phyloP scores from a whole-genome alignment of 2,797 vertebrate species.

The Anabas testudineus region DNA sequence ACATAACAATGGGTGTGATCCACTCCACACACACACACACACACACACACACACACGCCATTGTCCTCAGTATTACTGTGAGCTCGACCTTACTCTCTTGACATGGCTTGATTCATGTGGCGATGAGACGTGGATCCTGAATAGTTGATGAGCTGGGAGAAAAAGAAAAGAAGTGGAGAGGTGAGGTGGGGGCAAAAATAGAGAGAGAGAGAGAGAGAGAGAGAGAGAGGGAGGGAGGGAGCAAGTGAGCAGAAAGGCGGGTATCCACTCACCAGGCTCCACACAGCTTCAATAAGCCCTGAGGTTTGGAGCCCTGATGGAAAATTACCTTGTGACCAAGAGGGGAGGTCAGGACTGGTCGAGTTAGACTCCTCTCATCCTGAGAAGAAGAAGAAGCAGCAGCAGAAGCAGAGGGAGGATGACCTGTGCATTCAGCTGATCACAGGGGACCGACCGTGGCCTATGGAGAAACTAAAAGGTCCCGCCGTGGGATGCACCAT shows the following conservation, averaged over 20 bases:
- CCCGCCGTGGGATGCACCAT: constrained; percentile 62
- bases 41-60: constrained; percentile 31
- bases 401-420: constrained; percentile 51
- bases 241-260: constrained; percentile 51
- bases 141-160: constrained; percentile 86
- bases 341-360: constrained; percentile 53
- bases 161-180: constrained; percentile 75
- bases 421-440: constrained; percentile 56
- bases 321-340: constrained; percentile 73
- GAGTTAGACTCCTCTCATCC: constrained; percentile 50
- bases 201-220: constrained; percentile 51
- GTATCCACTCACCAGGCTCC: constrained; percentile 60
- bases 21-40: constrained; percentile 33
- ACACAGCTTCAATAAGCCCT: constrained; percentile 65
- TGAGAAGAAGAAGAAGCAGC: constrained; percentile 30
- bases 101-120: constrained; percentile 81
- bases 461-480: constrained; percentile 80
- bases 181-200: constrained; percentile 68
- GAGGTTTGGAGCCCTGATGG: constrained; percentile 62
- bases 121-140: constrained; percentile 83
- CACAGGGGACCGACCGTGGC: constrained; percentile 44
- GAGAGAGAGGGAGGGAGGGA: constrained; percentile 35
- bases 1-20: constrained; percentile 68
- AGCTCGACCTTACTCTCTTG: constrained; percentile 72
- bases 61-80: constrained; percentile 71